A percentile compares a stretch with the other conserved stretches of the same genome.
Conservation (phyloP, 2,113 vertebrate species). For the Sceloporus undulatus region DNA sequence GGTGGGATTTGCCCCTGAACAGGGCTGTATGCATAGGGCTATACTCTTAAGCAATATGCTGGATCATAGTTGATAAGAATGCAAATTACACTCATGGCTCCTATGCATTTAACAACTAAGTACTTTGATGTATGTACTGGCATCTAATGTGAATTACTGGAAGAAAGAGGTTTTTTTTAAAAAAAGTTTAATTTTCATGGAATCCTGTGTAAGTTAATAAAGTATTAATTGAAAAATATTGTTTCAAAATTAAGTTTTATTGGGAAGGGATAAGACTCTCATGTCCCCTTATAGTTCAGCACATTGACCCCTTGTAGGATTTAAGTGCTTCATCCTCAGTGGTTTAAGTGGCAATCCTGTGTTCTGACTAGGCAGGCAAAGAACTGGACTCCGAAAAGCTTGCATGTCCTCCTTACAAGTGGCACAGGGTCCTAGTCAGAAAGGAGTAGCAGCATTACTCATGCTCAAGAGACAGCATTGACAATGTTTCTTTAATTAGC, state of each 20-base stretch:
- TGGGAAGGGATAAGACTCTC: conserved; percentile 26
- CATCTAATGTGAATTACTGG: neutral
- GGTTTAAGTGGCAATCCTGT: neutral
- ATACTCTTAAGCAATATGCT: neutral
- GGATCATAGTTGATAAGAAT: neutral
- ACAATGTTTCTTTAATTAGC: conserved; percentile 8
- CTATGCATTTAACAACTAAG: too few species aligned
- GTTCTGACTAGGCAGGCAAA: neutral
- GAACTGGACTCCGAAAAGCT: neutral
- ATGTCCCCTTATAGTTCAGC: neutral
- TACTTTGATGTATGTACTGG: neutral
- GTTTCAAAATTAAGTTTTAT: conserved; percentile 32
- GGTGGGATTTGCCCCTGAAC: neutral
- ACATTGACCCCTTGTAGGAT: neutral
- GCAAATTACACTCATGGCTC: neutral
- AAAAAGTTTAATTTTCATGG: conserved; percentile 12
- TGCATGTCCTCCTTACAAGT: neutral
- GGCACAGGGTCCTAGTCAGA: neutral
- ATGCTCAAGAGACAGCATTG: neutral
- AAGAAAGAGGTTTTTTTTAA: neutral
- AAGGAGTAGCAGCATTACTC: neutral
- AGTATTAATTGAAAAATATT: neutral
- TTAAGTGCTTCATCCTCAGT: neutral
- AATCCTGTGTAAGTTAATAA: conserved; percentile 42
- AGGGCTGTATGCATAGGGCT: neutral